phyloP scores from a whole-genome alignment of 2,113 vertebrate species.

The Petaurus breviceps region DNA sequence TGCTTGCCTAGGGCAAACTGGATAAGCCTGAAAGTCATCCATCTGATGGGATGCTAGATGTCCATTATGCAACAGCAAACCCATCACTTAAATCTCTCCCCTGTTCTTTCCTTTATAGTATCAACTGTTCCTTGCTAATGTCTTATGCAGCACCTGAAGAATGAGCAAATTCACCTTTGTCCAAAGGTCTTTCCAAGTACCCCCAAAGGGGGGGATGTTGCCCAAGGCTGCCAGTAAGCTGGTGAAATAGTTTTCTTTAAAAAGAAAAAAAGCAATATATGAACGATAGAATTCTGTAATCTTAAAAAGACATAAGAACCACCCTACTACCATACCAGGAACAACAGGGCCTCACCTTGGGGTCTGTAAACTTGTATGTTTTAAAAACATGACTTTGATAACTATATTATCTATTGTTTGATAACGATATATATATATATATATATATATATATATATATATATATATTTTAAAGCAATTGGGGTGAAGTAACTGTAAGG shows the following conservation, averaged over 20 bases:
- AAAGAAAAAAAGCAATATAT: too few species aligned
- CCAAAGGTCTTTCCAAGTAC: not conserved
- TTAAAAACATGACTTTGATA: not conserved
- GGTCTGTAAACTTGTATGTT: not conserved
- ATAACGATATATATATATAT: too few species aligned
- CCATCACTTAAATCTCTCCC: conserved; percentile 61
- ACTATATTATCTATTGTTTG: not conserved
- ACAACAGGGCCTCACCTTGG: too few species aligned
- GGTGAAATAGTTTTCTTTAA: too few species aligned
- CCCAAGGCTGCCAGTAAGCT: not conserved
- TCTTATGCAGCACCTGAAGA: conserved; percentile 10
- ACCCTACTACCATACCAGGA: too few species aligned
- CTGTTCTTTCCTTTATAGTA: conserved; percentile 56
- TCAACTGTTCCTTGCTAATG: conserved; percentile 55
- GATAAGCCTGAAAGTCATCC: conserved; percentile 72
- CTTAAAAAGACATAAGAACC: too few species aligned
- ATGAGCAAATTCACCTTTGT: not conserved
- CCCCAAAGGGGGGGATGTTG: not conserved
- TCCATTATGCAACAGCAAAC: conserved; percentile 73
- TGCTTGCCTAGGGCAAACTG: conserved; percentile 77
- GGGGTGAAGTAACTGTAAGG: too few species aligned
- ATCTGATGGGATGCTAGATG: conserved; percentile 72
- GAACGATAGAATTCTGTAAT: too few species aligned
- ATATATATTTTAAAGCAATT: too few species aligned
- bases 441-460: too few species aligned